Base-by-base conservation (phyloP, 2,888 invertebrate genomes). In the Caradrina clavipalpis region DNA sequence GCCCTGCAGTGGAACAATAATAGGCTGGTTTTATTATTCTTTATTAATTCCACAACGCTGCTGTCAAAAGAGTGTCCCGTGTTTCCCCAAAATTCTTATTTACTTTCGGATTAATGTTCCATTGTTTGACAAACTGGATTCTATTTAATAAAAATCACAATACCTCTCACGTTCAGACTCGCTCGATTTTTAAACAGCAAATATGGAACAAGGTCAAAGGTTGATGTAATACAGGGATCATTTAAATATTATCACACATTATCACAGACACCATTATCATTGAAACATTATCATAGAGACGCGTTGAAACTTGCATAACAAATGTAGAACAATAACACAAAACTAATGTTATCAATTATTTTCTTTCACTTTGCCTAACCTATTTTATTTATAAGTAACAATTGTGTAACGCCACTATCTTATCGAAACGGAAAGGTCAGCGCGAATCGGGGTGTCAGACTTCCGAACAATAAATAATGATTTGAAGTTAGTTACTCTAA, bases 371-470 rank as follows among this genome's bases (percentile, higher is more conserved):
- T 87, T 81, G 81, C 66, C 81, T 85, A 87, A 88, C 87, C 86
- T 79, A 86, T 81, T 82, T 86, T 86, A 80, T 85, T 86, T 83
- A 79, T 86, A 87, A 84, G 79, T 84, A 85, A 78, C 69, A 78
- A 83, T 92, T 92, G 91, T 88, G 91, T 92, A 91, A 91, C 83
- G 77, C 64, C 57, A 71, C 79, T 94, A 94, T 94, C 94, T 94
- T 93, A 94, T 94, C 95, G 51, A 73, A 93, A 91, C 93, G 93
- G 93, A 94, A 94, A 94, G 95, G 94, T 94, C 94, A 91, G 84
- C 87, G 86, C 88, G 86, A 91, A 92, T 90, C 88, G 81, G 85
- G 86, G 87, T 89, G 90, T 90, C 90, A 88, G 83, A 87, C 91
- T 93, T 94, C 93, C 93, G 89, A 93, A 91, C 90, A 88, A 87